A percentile compares a stretch with the other conserved stretches of the same genome.
phyloP scores from a whole-genome alignment of 2,797 vertebrate genomes.

The Netta rufina region DNA sequence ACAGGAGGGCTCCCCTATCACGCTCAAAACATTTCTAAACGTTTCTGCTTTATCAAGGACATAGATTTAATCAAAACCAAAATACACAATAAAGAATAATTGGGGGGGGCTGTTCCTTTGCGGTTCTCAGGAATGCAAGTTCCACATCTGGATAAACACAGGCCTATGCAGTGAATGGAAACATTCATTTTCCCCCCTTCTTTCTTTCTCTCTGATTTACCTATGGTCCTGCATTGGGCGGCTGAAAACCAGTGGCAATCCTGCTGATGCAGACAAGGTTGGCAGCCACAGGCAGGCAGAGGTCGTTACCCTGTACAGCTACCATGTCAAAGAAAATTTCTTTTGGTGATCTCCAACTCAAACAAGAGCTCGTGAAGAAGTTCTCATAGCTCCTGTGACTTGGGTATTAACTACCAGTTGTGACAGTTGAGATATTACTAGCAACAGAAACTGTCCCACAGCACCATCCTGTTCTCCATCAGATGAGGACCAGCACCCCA shows the following conservation, averaged over 20 bases:
- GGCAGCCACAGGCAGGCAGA: neutral
- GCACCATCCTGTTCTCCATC: neutral
- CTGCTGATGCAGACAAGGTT: neutral
- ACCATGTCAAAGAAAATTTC: neutral
- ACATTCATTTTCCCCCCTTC: neutral
- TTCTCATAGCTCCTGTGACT: neutral
- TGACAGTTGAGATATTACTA: neutral
- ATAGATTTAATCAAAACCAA: conserved; percentile 16
- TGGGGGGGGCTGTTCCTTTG: neutral
- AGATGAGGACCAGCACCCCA: neutral
- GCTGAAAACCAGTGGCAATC: neutral
- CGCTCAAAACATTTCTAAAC: neutral
- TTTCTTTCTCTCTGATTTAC: neutral
- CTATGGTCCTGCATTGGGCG: neutral
- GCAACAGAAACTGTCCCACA: neutral
- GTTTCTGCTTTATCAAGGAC: neutral
- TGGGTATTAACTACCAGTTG: neutral
- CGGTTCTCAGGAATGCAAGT: neutral
- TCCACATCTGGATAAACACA: conserved; percentile 58
- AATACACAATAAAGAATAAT: neutral
- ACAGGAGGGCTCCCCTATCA: neutral
- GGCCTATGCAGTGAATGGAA: neutral
- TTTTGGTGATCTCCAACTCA: neutral
- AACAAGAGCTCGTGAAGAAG: neutral
- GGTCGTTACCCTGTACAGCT: neutral